Evolutionary conservation across 35 echinoderm and acorn worm genomes (phyloP), one percentile per base, ranked within the genome.

Genomic region (Amphiura filiformis): DNA sequence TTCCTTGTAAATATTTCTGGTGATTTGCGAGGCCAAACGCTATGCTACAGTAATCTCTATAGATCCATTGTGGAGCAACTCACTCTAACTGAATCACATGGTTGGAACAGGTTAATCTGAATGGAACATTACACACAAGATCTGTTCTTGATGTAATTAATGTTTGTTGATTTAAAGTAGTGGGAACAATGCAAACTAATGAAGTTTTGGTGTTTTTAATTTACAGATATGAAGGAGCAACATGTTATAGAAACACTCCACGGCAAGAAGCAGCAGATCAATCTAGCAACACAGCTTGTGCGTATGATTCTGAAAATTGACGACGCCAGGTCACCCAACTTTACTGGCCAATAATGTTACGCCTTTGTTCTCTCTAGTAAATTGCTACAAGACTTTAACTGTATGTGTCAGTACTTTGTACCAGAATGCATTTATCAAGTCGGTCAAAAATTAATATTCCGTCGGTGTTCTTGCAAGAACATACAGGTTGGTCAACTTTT

Each of bases 271-370:
- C 96, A 98, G 78, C 96, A 98, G 93, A 94, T 98, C 80, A 94
- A 94, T 76, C 87, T 98, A 37, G 96, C 96, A 26, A 94, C 96
- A 31, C 96, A 98, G 39, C 87, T 98, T 13, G 96, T 98, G 37
- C 39, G 96, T 22, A 98, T 98, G 96, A 98, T 98, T 32, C 89
- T 98, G 0, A 98, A 98, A 75, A 98, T 98, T 38, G 96, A 98
- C 40, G 96, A 98, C 39, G 87, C 94, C 65, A 87, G 96, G 42
- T 88, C 95, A 56, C 89, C 82, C 76, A 64, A 38, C 34, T 65
- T 65, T 26, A 22, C 20, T 5, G 83, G 13, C n/a, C 81, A 83
- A 56, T 83, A 47, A 83, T 36, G 79, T n/a, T n/a, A 7, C 70
- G 70, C 9, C 70, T 22, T n/a, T n/a, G n/a, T n/a, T n/a, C n/a